Evolutionary conservation across 2,113 vertebrate species (phyloP).

Genomic region (Formicarius rufipectus): DNA sequence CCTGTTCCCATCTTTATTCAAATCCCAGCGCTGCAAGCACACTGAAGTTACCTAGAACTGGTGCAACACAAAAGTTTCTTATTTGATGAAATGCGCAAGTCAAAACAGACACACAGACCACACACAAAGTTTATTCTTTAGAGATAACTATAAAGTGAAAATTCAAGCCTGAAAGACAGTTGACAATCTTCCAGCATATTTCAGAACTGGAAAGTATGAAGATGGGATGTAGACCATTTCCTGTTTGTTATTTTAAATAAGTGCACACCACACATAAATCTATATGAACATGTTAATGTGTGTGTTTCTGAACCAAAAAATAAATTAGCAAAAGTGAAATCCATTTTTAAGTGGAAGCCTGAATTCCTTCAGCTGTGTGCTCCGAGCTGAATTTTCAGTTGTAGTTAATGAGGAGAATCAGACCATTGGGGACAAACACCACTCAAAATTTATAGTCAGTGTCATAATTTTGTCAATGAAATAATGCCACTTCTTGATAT

Average conservation of each 20-base stretch:
- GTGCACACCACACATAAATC: not conserved
- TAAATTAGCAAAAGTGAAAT: not conserved
- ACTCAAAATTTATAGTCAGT: not conserved
- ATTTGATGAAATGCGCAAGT: not conserved
- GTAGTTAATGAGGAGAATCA: not conserved
- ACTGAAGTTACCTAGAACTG: not conserved
- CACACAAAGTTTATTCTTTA: not conserved
- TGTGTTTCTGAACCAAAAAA: not conserved
- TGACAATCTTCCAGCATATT: not conserved
- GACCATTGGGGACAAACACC: not conserved
- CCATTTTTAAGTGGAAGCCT: not conserved
- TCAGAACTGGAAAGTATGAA: not conserved
- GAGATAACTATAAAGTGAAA: not conserved
- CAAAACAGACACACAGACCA: not conserved
- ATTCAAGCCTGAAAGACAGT: not conserved
- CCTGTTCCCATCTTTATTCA: not conserved
- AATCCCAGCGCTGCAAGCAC: not conserved
- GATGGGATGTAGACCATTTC: not conserved
- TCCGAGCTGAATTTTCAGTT: not conserved
- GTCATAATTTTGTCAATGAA: not conserved
- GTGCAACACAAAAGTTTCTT: not conserved
- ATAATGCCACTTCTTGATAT: not conserved
- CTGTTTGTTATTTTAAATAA: not conserved
- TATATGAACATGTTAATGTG: fast-evolving
- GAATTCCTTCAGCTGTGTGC: not conserved